Conservation (phyloP, 2,888 invertebrate species). For the Cerastoderma edule region DNA sequence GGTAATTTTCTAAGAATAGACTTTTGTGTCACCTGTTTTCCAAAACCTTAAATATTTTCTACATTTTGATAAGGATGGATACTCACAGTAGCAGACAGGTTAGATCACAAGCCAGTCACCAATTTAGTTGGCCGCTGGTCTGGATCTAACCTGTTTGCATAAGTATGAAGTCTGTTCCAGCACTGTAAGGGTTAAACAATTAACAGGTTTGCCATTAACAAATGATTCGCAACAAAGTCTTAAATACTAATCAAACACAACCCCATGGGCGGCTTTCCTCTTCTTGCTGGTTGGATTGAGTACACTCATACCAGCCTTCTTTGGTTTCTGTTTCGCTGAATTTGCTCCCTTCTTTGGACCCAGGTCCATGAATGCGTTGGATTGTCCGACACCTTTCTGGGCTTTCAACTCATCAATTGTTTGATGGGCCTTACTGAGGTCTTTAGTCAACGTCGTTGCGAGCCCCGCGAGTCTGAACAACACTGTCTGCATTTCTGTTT, state of each 20-base stretch:
- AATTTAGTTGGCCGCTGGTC: too few relatives aligned
- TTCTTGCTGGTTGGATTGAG: constrained; percentile 80
- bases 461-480: constrained; percentile 76
- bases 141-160: too few relatives aligned
- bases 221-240: not conserved
- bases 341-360: constrained; percentile 70
- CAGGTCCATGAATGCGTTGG: constrained; percentile 66
- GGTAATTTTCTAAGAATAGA: too few relatives aligned
- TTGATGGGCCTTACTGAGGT: constrained; percentile 73
- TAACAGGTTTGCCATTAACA: too few relatives aligned
- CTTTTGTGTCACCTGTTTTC: too few relatives aligned
- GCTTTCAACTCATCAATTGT: constrained; percentile 71
- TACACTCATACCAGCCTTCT: constrained; percentile 80
- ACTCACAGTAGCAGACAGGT: too few relatives aligned
- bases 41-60: too few relatives aligned
- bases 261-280: constrained; percentile 79
- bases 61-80: too few relatives aligned
- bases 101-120: too few relatives aligned
- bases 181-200: too few relatives aligned
- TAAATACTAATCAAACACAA: constrained; percentile 73
- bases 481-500: constrained; percentile 73
- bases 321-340: constrained; percentile 71
- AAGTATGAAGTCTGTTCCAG: too few relatives aligned
- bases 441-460: constrained; percentile 64
- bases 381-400: constrained; percentile 59